Evolutionary conservation across 2,888 invertebrate genomes (phyloP), one percentile per base, ranked within the genome.

Genomic region (Acronicta leporina): DNA sequence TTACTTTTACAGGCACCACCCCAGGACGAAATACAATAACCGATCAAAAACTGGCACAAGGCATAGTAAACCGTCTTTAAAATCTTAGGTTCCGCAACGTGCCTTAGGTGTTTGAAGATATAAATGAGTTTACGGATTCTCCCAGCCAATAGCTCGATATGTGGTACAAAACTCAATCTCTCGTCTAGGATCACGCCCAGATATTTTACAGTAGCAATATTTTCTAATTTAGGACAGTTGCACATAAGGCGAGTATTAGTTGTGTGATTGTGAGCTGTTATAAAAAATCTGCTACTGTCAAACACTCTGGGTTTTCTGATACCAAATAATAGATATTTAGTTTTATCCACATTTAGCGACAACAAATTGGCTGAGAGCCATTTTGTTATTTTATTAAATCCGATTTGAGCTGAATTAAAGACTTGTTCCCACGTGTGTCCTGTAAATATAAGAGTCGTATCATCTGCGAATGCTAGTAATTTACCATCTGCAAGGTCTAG

Each of bases 381-480:
- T 1, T 15, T 3, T 3, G 35, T 48, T 20, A 48, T 15, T 20
- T 38, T 20, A 7, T 20, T 7, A 0, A 48, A 13, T 10, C 38
- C 16, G 1, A 7, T 35, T 35, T 55, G 47, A 2, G 55, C 55
- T 1, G 4, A n/a, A 11, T 55, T 10, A 10, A n/a, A 42, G 1
- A 16, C 42, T 14, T 10, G 11, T 4, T 42, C 40, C 44, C 56
- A 56, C 0, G 30, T 44, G 0, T 38, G 5, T 6, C 35, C 56
- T 8, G 42, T 27, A 38, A 56, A 42, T 16, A 55, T 41, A 27
- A 54, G 41, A 0, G 46, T 46, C 2, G 54, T 46, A n/a, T 55
- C 47, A 43, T 48, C 56, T 20, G 49, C 56, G 35, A 27, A 56
- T 0, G 48, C 16, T 10, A 56, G 10, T 11, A 48, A 10, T 49